Base-by-base conservation (phyloP, 2,888 invertebrate species). In the Mythimna albipuncta region DNA sequence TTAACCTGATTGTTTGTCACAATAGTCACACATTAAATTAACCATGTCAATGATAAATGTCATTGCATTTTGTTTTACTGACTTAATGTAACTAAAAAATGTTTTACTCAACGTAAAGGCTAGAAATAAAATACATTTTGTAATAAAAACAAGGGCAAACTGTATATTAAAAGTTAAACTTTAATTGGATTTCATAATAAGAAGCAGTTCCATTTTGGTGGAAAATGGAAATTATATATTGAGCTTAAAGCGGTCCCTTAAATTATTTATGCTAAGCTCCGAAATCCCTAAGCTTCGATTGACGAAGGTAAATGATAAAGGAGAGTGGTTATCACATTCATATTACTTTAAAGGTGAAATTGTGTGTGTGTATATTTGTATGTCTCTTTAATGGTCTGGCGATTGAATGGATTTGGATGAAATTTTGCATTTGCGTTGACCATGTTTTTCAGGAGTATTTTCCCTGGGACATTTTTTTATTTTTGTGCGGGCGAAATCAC, bases 31-130 rank as follows among this genome's bases (percentile, higher is more conserved):
- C 44, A 62, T 47, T 52, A 57, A 44, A 58, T 32, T 63, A 71
- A 58, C 19, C 44, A 77, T 77, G 63, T 77, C 72, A 77, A 77
- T 76, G 62, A 71, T 63, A 57, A 38, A 58, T 54, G 69, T 70
- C 57, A 71, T 55, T 44, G 52, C 50, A n/a, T 54, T 57, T 64
- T 44, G 7, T 65, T 57, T 77, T 71, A 76, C 16, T 26, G 63
- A 19, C 35, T 47, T 55, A n/a, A n/a, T 65, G 63, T 32, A 11
- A 63, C 21, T 26, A 26, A 26, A 26, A 26, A 50, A 55, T 54
- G 3, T 47, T 26, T 35, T 50, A 58, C n/a, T 7, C 47, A 21
- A 21, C 16, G 16, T n/a, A 2, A 32, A 32, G 2, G 1, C 19
- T 47, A 38, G n/a, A 32, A 32, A 13, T 38, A 26, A 9, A 50